A percentile compares a stretch with the other conserved stretches of the same genome.
These are phyloP conservation scores for Pristionchus fissidentatus DNA, from an alignment of 2,888 invertebrate genomes.

Conservation along the genomic window DNA sequence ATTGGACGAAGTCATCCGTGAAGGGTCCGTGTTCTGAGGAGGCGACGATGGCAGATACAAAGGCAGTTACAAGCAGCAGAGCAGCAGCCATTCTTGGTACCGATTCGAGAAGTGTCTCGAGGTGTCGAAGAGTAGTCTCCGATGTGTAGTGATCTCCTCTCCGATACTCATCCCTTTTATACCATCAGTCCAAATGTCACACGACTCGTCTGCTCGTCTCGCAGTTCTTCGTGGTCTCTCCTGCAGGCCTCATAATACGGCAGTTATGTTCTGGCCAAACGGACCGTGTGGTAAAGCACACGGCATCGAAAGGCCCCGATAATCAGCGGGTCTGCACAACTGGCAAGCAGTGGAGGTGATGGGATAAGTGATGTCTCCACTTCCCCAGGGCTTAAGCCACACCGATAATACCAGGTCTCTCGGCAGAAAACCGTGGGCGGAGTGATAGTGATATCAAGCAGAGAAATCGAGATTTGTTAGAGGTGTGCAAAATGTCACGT, in stretches of 20 bases:
- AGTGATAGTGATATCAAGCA: no score
- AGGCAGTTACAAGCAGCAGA: not conserved
- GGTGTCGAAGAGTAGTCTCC: not conserved
- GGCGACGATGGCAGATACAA: not conserved
- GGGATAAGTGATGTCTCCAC: no score
- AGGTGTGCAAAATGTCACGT: no score
- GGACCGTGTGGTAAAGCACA: not conserved
- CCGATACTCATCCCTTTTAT: not conserved
- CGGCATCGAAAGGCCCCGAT: no score
- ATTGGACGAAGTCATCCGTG: slow-evolving; percentile 25
- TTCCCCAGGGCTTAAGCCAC: no score
- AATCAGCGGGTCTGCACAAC: no score
- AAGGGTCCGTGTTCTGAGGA: slow-evolving; percentile 20
- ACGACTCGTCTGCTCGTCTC: not conserved
- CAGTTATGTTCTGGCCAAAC: not conserved
- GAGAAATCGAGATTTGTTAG: no score
- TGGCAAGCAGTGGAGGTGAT: no score
- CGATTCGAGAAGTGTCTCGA: no score
- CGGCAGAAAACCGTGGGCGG: no score
- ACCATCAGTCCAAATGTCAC: not conserved
- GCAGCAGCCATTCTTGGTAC: no score
- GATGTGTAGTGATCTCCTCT: not conserved
- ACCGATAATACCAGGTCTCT: no score
- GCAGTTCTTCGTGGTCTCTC: not conserved
- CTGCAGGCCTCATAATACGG: not conserved